Evolutionary conservation across 2,888 invertebrate genomes (phyloP).

Genomic region (Ditylenchus weischeri): DNA sequence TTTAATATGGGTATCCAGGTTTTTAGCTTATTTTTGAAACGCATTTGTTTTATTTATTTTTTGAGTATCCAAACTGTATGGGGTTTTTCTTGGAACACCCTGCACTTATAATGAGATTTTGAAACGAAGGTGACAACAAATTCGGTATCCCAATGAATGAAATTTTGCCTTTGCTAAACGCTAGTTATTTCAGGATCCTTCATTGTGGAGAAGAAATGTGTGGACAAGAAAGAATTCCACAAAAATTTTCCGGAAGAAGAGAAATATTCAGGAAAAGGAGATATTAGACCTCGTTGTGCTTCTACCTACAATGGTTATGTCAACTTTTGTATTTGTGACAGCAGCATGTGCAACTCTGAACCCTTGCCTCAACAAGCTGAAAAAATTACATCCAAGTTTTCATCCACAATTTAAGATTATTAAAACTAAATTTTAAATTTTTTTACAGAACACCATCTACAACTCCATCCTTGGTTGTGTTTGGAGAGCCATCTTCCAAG

Average conservation of each 20-base stretch:
- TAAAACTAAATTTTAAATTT: not conserved
- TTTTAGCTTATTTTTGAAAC: too few species aligned
- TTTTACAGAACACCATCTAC: not conserved
- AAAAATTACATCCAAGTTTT: slow-evolving; percentile 3
- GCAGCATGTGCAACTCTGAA: slow-evolving; percentile 42
- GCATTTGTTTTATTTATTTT: too few species aligned
- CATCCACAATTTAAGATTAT: not conserved
- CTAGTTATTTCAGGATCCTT: slow-evolving; percentile 37
- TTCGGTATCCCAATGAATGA: too few species aligned
- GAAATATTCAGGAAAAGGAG: slow-evolving; percentile 12
- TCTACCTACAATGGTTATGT: slow-evolving; percentile 47
- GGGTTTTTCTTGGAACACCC: too few species aligned
- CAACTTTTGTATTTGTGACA: slow-evolving; percentile 49
- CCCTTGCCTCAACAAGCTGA: slow-evolving; percentile 40
- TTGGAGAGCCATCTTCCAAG: not conserved
- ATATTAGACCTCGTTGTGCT: slow-evolving; percentile 36
- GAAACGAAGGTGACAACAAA: too few species aligned
- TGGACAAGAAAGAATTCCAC: slow-evolving; percentile 39
- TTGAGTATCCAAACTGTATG: too few species aligned
- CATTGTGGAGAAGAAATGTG: slow-evolving; percentile 48
- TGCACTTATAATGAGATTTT: too few species aligned
- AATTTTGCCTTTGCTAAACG: too few species aligned
- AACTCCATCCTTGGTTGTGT: slow-evolving; percentile 6
- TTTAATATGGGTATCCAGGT: too few species aligned
- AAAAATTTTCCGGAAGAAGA: slow-evolving; percentile 44